A percentile compares a stretch with the other conserved stretches of the same genome.
phyloP scores from a whole-genome alignment of 2,113 vertebrate genomes.

The Tursiops truncatus region DNA sequence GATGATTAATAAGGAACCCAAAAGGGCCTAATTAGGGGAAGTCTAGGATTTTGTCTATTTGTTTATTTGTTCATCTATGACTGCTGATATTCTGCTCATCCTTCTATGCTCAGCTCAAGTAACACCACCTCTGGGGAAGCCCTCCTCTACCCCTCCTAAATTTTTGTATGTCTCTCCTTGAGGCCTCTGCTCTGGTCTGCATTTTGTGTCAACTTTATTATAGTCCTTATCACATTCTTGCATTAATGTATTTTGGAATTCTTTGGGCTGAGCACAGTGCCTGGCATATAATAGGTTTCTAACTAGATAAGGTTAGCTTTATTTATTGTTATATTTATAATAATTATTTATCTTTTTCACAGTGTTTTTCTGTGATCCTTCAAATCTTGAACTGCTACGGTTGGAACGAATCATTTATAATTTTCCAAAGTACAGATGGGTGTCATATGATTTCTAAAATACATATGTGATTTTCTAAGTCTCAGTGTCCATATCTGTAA shows the following conservation, averaged over 20 bases:
- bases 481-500: background rate
- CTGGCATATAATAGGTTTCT: background rate
- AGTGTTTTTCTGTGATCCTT: background rate
- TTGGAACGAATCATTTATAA: background rate
- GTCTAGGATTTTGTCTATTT: background rate
- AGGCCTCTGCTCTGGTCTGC: background rate
- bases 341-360: background rate
- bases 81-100: background rate
- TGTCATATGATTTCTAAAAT: background rate
- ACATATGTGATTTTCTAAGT: background rate
- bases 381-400: background rate
- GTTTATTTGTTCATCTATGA: background rate
- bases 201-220: background rate
- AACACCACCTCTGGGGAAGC: background rate
- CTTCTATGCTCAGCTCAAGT: background rate
- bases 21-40: background rate
- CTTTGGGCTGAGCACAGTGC: background rate
- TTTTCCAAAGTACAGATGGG: background rate
- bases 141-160: background rate
- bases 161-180: background rate
- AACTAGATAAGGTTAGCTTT: background rate
- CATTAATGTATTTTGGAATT: constrained; percentile 71
- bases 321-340: background rate
- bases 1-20: background rate
- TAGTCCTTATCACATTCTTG: constrained; percentile 89